Conservation (phyloP, 2,888 invertebrate genomes). For the Gari tellinella region DNA sequence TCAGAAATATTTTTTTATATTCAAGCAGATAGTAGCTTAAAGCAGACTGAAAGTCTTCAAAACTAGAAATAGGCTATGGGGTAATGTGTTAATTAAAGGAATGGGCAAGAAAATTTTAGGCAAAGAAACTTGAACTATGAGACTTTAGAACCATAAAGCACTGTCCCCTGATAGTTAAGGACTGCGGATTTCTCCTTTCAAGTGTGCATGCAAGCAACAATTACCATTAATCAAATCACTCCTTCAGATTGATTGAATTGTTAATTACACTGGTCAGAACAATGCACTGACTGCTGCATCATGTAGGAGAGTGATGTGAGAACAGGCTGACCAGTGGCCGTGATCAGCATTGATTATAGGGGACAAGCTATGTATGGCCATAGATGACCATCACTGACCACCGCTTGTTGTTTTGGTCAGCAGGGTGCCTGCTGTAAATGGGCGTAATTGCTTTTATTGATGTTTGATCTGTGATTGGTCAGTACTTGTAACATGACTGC, state of each 20-base stretch:
- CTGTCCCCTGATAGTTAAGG: too few relatives aligned
- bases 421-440: conserved; percentile 8
- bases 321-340: conserved; percentile 39
- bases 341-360: conserved; percentile 27
- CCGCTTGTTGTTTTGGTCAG: conserved; percentile 12
- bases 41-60: too few relatives aligned
- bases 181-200: too few relatives aligned
- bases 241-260: not conserved
- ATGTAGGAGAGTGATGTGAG: conserved; percentile 40
- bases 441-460: conserved; percentile 36
- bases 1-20: too few relatives aligned
- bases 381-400: conserved; percentile 29
- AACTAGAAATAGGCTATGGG: too few relatives aligned
- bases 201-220: too few relatives aligned
- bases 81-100: too few relatives aligned
- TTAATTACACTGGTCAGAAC: conserved; percentile 22
- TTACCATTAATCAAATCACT: too few relatives aligned
- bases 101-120: too few relatives aligned
- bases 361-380: conserved; percentile 26
- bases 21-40: too few relatives aligned
- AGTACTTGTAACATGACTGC: conserved; percentile 12
- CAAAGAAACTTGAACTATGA: too few relatives aligned
- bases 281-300: conserved; percentile 11
- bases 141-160: too few relatives aligned
- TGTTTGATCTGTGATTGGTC: conserved; percentile 24